These are phyloP conservation scores for Drosophila pseudoananassae DNA, from an alignment of 1,140 invertebrate genomes.

Conservation along the genomic window DNA sequence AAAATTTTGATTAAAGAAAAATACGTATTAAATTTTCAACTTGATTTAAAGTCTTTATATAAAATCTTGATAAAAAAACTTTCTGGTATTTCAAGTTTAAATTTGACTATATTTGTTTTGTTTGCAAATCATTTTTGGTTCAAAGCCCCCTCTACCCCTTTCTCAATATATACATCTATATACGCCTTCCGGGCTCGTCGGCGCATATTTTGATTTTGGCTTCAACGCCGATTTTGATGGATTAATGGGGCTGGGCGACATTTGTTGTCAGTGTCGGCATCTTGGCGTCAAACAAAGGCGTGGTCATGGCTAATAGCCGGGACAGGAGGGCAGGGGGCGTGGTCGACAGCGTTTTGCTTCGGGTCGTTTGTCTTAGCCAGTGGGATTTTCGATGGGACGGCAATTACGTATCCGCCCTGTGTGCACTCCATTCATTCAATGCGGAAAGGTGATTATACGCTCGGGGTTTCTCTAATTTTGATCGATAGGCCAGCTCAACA, in stretches of 20 bases:
- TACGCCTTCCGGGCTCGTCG: constrained; percentile 7
- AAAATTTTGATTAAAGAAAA: constrained; percentile 17
- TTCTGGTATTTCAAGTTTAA: not conserved
- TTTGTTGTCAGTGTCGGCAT: constrained; percentile 55
- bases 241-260: constrained; percentile 54
- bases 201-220: constrained; percentile 52
- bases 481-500: constrained; percentile 55
- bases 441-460: constrained; percentile 79
- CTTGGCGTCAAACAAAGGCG: constrained; percentile 62
- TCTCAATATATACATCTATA: constrained; percentile 1
- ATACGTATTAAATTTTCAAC: constrained; percentile 12
- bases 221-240: constrained; percentile 68
- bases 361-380: constrained; percentile 62
- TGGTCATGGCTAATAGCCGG: constrained; percentile 13
- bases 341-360: constrained; percentile 57
- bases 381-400: constrained; percentile 8
- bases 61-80: too few species aligned
- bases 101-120: constrained; percentile 2
- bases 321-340: constrained; percentile 3
- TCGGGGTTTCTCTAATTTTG: constrained; percentile 47
- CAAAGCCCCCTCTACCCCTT: not conserved
- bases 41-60: not conserved
- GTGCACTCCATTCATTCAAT: constrained; percentile 56
- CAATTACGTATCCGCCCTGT: constrained; percentile 48
- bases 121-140: not conserved